Conservation (phyloP, 2,113 vertebrate genomes). For the Mus pahari region DNA sequence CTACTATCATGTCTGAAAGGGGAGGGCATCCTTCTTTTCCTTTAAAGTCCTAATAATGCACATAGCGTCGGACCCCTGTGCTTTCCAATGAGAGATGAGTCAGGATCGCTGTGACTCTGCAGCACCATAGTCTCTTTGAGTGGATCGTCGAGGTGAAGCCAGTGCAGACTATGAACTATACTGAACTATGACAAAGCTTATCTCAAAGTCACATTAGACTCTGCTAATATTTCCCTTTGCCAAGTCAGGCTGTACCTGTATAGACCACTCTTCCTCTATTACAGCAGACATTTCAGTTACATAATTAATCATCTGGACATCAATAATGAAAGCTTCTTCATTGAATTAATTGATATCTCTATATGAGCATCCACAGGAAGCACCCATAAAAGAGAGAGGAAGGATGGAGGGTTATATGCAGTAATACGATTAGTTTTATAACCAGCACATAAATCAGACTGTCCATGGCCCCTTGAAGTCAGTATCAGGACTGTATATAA, state of each 20-base stretch:
- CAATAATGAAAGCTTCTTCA: conserved; percentile 46
- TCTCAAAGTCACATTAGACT: conserved; percentile 27
- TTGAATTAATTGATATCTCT: conserved; percentile 54
- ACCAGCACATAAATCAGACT: background rate
- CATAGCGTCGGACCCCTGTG: background rate
- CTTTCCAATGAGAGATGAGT: background rate
- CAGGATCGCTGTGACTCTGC: background rate
- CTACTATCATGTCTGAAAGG: background rate
- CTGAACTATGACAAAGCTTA: conserved; percentile 24
- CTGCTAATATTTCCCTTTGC: background rate
- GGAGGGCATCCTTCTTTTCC: background rate
- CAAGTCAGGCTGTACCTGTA: background rate
- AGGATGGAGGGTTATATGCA: conserved; percentile 1
- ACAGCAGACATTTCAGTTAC: background rate
- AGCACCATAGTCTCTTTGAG: background rate
- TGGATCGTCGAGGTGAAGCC: conserved; percentile 19
- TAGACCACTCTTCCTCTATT: background rate
- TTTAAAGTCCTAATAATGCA: conserved; percentile 40
- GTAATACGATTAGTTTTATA: conserved; percentile 18
- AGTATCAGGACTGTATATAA: background rate
- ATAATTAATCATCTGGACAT: conserved; percentile 49
- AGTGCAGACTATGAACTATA: background rate
- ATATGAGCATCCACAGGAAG: conserved; percentile 7
- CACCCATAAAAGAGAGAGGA: background rate
- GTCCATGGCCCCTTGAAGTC: background rate